Conservation (phyloP, 2,113 vertebrate genomes). For the Chrysochloris asiatica region DNA sequence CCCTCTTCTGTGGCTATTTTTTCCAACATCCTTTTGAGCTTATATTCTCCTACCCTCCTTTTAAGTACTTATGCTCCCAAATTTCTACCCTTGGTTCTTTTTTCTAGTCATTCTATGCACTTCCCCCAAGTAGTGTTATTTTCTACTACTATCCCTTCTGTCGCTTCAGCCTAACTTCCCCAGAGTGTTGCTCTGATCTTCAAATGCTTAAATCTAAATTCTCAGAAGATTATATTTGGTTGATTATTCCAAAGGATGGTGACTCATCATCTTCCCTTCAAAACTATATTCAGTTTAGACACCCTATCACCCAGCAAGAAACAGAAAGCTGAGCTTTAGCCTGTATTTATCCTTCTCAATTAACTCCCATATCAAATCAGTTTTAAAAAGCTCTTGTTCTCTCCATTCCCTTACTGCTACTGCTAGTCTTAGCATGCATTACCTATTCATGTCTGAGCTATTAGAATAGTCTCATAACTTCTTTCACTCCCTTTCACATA, state of each 20-base stretch:
- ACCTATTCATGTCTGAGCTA: not conserved
- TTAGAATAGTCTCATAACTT: not conserved
- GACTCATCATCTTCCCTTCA: slow-evolving; percentile 26
- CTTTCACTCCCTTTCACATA: not conserved
- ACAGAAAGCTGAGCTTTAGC: not conserved
- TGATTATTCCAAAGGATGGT: slow-evolving; percentile 35
- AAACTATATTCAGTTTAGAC: not conserved
- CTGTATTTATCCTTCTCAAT: not conserved
- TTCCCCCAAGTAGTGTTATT: not conserved
- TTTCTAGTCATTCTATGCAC: not conserved
- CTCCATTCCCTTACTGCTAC: not conserved
- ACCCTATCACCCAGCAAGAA: slow-evolving; percentile 6
- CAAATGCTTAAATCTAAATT: slow-evolving; percentile 48
- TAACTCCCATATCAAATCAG: not conserved
- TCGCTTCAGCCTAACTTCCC: not conserved
- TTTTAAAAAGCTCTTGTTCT: not conserved
- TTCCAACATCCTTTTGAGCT: slow-evolving; percentile 6
- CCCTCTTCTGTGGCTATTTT: not conserved
- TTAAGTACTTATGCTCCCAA: not conserved
- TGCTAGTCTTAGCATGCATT: not conserved
- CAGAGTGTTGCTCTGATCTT: not conserved
- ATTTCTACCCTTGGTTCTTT: not conserved
- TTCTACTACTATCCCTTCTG: not conserved
- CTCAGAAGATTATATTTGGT: slow-evolving; percentile 26
- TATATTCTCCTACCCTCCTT: not conserved